phyloP scores from a whole-genome alignment of 1,140 invertebrate genomes.

The Megalopta genalis region DNA sequence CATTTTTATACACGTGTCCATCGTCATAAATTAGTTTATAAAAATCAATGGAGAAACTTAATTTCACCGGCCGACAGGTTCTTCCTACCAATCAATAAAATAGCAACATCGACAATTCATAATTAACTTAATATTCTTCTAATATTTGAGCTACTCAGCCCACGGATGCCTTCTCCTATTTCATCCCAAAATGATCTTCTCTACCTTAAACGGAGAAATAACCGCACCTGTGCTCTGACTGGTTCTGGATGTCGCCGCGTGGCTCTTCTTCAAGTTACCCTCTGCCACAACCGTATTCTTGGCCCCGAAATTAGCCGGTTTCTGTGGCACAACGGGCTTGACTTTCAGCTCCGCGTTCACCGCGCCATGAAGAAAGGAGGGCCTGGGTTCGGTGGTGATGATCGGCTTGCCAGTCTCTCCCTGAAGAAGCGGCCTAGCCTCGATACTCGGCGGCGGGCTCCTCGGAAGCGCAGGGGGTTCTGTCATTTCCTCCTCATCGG shows the following conservation, averaged over 20 bases:
- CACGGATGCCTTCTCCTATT: too few relatives aligned
- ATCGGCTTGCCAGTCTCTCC: slow-evolving; percentile 26
- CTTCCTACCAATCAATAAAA: too few relatives aligned
- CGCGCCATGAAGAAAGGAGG: slow-evolving; percentile 86
- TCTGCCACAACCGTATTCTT: slow-evolving; percentile 2
- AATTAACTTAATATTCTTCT: too few relatives aligned
- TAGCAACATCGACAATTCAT: too few relatives aligned
- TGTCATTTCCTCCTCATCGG: slow-evolving; percentile 85
- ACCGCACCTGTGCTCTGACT: slow-evolving; percentile 44
- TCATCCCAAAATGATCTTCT: too few relatives aligned
- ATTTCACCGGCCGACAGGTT: too few relatives aligned
- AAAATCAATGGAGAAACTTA: too few relatives aligned
- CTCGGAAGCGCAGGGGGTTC: slow-evolving; percentile 85
- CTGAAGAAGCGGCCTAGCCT: slow-evolving; percentile 23
- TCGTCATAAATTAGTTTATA: too few relatives aligned
- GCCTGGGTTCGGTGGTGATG: slow-evolving; percentile 81
- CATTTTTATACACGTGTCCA: too few relatives aligned
- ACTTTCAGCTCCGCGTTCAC: slow-evolving; percentile 65
- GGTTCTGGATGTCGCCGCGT: slow-evolving; percentile 37
- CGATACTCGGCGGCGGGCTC: slow-evolving; percentile 82
- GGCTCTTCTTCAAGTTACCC: slow-evolving; percentile 13
- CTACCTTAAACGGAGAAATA: background rate
- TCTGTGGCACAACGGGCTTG: slow-evolving; percentile 70
- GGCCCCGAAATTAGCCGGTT: slow-evolving; percentile 58
- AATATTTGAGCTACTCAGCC: too few relatives aligned